Evolutionary conservation across 2,888 invertebrate species (phyloP).

Genomic region (Orchesella flavescens): DNA sequence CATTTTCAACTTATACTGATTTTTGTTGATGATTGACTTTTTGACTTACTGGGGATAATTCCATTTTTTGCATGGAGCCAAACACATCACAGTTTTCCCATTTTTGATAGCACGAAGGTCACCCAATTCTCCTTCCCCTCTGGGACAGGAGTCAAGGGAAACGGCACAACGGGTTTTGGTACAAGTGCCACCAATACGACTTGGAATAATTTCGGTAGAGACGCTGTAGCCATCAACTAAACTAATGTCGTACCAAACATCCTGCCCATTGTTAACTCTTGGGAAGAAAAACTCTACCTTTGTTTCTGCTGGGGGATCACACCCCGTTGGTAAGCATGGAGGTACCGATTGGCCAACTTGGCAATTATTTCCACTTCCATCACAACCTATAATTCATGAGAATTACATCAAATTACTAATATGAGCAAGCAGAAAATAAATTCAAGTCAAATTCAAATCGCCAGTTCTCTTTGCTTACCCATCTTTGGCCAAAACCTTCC

Average conservation of each 20-base stretch:
- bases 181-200: constrained; percentile 59
- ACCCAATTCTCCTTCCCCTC: constrained; percentile 60
- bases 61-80: constrained; percentile 70
- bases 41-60: constrained; percentile 58
- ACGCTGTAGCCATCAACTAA: constrained; percentile 77
- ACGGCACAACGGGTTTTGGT: constrained; percentile 61
- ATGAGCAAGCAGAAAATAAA: not conserved
- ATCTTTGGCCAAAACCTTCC: constrained; percentile 67
- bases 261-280: constrained; percentile 73
- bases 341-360: constrained; percentile 62
- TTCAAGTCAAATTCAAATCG: too few species aligned
- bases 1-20: too few species aligned
- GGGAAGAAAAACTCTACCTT: constrained; percentile 70
- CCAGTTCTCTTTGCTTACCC: constrained; percentile 18
- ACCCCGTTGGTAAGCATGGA: constrained; percentile 60
- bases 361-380: constrained; percentile 60
- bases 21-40: too few species aligned
- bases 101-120: constrained; percentile 64
- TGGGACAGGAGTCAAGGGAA: constrained; percentile 55
- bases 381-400: constrained; percentile 56
- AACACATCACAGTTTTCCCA: constrained; percentile 58
- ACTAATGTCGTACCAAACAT: constrained; percentile 76
- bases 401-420: too few species aligned
- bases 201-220: constrained; percentile 71
- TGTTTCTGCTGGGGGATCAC: constrained; percentile 69